Percentiles rank a stretch among this genome's conserved stretches.
These are phyloP conservation scores for Lycodopsis pacificus DNA, from an alignment of 2,797 vertebrate genomes.

Conservation along the genomic window DNA sequence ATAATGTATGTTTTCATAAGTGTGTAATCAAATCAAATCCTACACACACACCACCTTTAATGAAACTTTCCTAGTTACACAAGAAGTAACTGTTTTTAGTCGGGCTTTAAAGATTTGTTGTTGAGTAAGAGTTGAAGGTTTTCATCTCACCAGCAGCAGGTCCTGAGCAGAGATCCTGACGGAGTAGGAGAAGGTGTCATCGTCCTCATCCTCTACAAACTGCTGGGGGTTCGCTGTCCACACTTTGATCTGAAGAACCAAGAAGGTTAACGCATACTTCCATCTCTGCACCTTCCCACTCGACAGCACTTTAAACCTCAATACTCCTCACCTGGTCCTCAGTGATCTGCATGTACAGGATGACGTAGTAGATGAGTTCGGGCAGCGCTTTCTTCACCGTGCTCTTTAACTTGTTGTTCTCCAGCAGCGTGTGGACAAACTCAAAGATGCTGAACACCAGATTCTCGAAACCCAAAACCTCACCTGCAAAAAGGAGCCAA, in stretches of 20 bases:
- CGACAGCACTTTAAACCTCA: too few species aligned
- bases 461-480: slow-evolving; percentile 98
- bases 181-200: slow-evolving; percentile 98
- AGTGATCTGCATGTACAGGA: slow-evolving; percentile 99
- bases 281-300: background rate
- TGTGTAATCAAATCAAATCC: background rate
- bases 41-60: background rate
- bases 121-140: background rate
- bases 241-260: slow-evolving; percentile 90
- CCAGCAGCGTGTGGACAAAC: slow-evolving; percentile 96
- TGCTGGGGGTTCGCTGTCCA: slow-evolving; percentile 99
- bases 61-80: background rate
- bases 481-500: slow-evolving; percentile 83
- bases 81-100: background rate
- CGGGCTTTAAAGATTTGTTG: background rate
- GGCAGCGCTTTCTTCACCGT: slow-evolving; percentile 97
- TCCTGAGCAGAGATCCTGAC: slow-evolving; percentile 98
- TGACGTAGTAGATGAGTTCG: slow-evolving; percentile 97
- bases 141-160: slow-evolving; percentile 90
- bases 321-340: slow-evolving; percentile 93
- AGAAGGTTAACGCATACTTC: background rate
- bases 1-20: background rate
- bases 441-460: slow-evolving; percentile 99
- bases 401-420: slow-evolving; percentile 98
- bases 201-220: slow-evolving; percentile 98